Conservation (phyloP, 2,888 invertebrate species). For the Antitype chi region DNA sequence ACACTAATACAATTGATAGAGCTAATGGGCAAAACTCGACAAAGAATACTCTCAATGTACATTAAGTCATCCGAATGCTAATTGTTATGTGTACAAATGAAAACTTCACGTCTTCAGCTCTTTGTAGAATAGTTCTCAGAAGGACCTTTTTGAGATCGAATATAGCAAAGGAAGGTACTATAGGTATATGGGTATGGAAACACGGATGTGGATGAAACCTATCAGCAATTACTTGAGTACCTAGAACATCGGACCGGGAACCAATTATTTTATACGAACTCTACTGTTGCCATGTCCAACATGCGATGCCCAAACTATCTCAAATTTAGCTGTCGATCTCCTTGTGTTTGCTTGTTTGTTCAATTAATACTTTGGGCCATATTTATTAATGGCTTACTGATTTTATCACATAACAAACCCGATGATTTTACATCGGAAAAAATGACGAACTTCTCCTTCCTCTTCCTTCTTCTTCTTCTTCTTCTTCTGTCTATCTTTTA, state of each 20-base stretch:
- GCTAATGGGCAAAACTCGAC: background rate
- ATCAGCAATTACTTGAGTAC: conserved; percentile 15
- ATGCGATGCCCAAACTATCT: too few species aligned
- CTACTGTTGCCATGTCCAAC: background rate
- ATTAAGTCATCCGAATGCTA: background rate
- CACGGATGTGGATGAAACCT: background rate
- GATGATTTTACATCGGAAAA: background rate
- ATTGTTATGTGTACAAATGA: background rate
- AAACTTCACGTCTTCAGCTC: background rate
- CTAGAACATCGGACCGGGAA: conserved; percentile 5
- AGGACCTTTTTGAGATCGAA: background rate
- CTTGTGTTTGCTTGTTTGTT: background rate
- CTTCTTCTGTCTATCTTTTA: background rate
- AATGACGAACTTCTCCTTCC: background rate
- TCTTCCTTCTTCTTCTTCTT: too few species aligned
- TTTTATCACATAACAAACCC: background rate
- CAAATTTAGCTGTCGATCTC: background rate
- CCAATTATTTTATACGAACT: conserved; percentile 17
- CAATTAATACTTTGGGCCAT: background rate
- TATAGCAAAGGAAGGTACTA: background rate
- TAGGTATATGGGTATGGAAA: background rate
- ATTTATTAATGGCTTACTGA: background rate
- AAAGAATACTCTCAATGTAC: background rate
- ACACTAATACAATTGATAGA: background rate
- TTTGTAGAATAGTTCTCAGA: background rate